Evolutionary conservation across 2,888 invertebrate genomes (phyloP).

Genomic region (Epirrhoe tristata): DNA sequence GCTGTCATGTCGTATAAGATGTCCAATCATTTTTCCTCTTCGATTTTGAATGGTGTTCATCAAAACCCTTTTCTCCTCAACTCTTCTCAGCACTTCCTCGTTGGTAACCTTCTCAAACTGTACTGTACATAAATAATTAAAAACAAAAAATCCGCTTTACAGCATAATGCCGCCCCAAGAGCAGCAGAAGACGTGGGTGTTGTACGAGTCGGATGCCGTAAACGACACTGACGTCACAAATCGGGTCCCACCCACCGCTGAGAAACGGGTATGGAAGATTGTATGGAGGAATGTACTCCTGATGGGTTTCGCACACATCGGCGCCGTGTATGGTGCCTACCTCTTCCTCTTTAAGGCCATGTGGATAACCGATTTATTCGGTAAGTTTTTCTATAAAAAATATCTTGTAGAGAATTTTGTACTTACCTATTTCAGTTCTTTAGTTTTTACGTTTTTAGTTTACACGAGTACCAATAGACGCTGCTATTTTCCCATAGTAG

Average conservation of each 20-base stretch:
- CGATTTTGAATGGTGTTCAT: too few species aligned
- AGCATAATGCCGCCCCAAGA: conserved; percentile 77
- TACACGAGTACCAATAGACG: background rate
- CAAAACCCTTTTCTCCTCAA: too few species aligned
- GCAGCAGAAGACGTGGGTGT: conserved; percentile 69
- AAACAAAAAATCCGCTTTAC: conserved; percentile 16
- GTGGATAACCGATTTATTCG: conserved; percentile 87
- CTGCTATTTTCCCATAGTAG: too few species aligned
- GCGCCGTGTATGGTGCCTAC: conserved; percentile 90
- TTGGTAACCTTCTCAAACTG: too few species aligned
- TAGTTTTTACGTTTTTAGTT: too few species aligned
- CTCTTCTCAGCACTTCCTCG: too few species aligned
- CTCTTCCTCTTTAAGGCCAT: conserved; percentile 90
- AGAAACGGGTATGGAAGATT: conserved; percentile 85
- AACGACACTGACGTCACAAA: conserved; percentile 55
- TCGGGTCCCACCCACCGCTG: conserved; percentile 73
- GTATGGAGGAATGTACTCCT: conserved; percentile 94
- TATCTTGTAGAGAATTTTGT: background rate
- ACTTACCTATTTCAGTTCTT: too few species aligned
- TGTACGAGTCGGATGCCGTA: conserved; percentile 71
- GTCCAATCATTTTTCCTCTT: too few species aligned
- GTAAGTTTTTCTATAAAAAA: conserved; percentile 79
- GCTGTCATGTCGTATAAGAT: too few species aligned
- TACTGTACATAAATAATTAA: background rate
- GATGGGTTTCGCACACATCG: conserved; percentile 89